Conservation (phyloP, 1,140 invertebrate species). For the Mya arenaria region DNA sequence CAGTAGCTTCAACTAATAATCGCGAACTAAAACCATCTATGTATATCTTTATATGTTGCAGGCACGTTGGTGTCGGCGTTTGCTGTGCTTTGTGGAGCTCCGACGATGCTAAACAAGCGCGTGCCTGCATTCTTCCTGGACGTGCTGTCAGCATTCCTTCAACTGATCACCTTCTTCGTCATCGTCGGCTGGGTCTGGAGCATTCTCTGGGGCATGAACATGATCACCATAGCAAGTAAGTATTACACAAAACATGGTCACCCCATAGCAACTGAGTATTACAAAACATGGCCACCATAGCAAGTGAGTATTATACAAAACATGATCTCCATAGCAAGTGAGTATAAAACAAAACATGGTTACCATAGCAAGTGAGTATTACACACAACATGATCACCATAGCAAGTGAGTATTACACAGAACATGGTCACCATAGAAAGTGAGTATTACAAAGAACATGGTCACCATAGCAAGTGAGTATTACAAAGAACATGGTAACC, state of each 20-base stretch:
- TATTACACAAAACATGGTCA: neutral
- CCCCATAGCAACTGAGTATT: neutral
- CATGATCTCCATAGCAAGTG: neutral
- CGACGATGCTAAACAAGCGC: constrained; percentile 77
- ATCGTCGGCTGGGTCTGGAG: constrained; percentile 84
- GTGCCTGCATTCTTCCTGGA: constrained; percentile 80
- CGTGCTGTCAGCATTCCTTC: constrained; percentile 81
- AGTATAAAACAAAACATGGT: neutral
- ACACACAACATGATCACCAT: too few relatives aligned
- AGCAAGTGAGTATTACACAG: too few relatives aligned
- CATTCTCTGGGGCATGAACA: constrained; percentile 83
- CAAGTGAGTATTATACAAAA: neutral
- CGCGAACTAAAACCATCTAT: too few relatives aligned
- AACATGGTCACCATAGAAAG: too few relatives aligned
- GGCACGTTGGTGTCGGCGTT: constrained; percentile 82
- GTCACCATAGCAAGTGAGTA: too few relatives aligned
- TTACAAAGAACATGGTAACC: too few relatives aligned
- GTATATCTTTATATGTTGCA: constrained; percentile 71
- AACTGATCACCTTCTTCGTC: constrained; percentile 81
- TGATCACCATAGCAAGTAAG: constrained; percentile 82
- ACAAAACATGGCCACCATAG: neutral
- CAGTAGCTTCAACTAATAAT: too few relatives aligned
- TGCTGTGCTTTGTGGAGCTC: constrained; percentile 81
- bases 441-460: too few relatives aligned
- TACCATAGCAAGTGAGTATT: neutral